Evolutionary conservation across 2,888 invertebrate species (phyloP).

Genomic region (Scaptomyza parva): DNA sequence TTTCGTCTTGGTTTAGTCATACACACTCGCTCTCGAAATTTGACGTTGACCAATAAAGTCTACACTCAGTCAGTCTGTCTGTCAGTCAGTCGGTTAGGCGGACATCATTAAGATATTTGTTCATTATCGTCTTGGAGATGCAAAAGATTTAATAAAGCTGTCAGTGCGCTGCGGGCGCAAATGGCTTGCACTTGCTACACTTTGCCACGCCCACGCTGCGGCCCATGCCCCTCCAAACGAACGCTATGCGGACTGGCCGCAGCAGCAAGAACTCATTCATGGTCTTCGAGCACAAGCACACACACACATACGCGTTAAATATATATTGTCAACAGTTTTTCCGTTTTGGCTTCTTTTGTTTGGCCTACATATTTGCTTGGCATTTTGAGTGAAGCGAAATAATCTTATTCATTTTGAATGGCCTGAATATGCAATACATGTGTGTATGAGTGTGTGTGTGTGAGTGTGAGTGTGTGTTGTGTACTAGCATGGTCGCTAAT

Average conservation of each 20-base stretch:
- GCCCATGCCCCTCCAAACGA: neutral
- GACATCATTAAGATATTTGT: conserved; percentile 40
- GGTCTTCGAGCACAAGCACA: conserved; percentile 19
- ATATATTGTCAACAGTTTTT: conserved; percentile 62
- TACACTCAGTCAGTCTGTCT: neutral
- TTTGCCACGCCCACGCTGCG: conserved; percentile 47
- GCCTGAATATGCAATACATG: conserved; percentile 49
- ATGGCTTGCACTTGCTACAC: conserved; percentile 56
- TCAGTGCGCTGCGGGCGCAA: conserved; percentile 67
- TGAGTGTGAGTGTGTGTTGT: conserved; percentile 17
- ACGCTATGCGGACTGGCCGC: conserved; percentile 3
- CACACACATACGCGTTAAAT: conserved; percentile 21
- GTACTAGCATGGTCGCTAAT: conserved; percentile 61
- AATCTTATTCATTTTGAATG: conserved; percentile 72
- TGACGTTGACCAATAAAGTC: conserved; percentile 30
- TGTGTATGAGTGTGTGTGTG: conserved; percentile 6
- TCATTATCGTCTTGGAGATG: conserved; percentile 55
- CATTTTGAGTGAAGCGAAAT: conserved; percentile 72
- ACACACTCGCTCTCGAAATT: conserved; percentile 17
- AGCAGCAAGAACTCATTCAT: conserved; percentile 57
- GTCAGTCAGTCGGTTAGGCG: neutral
- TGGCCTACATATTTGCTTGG: conserved; percentile 72
- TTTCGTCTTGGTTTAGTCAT: conserved; percentile 56
- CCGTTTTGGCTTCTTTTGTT: conserved; percentile 35
- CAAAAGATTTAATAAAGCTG: conserved; percentile 70